Conservation (phyloP, 1,140 invertebrate species). For the Drosophila melanica region DNA sequence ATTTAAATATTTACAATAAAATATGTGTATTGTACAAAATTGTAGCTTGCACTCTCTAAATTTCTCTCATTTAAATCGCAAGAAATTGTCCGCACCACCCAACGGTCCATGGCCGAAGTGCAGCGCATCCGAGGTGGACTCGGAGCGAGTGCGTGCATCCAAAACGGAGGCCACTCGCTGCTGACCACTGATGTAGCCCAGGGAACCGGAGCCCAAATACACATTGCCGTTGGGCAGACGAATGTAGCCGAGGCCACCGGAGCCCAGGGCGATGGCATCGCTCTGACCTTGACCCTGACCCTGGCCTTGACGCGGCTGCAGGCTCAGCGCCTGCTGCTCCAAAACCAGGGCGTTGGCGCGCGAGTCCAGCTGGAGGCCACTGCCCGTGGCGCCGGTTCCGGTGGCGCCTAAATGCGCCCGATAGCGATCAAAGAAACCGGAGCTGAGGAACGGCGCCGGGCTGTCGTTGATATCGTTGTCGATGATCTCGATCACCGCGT, state of each 20-base stretch:
- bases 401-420: conserved; percentile 54
- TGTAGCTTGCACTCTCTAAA: neutral
- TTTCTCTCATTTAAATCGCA: conserved; percentile 58
- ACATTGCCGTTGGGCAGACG: conserved; percentile 77
- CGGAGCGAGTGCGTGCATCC: conserved; percentile 74
- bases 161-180: conserved; percentile 61
- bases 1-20: conserved; percentile 75
- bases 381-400: conserved; percentile 6
- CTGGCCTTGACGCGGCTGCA: conserved; percentile 39
- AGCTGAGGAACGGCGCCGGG: conserved; percentile 62
- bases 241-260: conserved; percentile 77
- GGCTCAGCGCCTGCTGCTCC: conserved; percentile 64
- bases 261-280: conserved; percentile 78
- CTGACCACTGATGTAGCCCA: conserved; percentile 78
- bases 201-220: conserved; percentile 77
- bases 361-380: conserved; percentile 56
- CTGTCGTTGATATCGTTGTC: conserved; percentile 76
- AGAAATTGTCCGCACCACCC: conserved; percentile 64
- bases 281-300: conserved; percentile 15
- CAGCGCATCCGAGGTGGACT: conserved; percentile 64
- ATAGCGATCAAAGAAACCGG: conserved; percentile 62
- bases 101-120: conserved; percentile 78
- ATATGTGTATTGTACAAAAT: conserved; percentile 47
- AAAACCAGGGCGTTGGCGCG: conserved; percentile 58
- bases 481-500: conserved; percentile 79